Conservation (phyloP, 2,888 invertebrate species). For the Drosophila histrio region DNA sequence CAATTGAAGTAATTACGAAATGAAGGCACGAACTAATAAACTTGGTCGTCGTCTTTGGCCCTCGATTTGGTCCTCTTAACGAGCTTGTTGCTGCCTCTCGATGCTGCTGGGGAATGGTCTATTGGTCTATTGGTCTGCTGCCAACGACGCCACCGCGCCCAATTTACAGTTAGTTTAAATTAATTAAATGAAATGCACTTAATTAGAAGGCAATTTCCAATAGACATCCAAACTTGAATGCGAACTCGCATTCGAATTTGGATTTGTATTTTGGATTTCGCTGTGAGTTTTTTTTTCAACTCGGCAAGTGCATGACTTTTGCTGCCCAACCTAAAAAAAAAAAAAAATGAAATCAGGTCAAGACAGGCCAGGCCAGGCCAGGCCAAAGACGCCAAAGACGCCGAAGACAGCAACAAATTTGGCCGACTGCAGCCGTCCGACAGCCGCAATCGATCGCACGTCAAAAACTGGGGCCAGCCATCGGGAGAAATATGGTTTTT, state of each 20-base stretch:
- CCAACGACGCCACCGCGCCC: conserved; percentile 70
- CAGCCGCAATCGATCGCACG: conserved; percentile 79
- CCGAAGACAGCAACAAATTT: conserved; percentile 67
- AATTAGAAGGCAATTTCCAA: conserved; percentile 80
- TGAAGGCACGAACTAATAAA: conserved; percentile 84
- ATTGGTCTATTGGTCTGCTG: no score
- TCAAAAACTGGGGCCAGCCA: conserved; percentile 75
- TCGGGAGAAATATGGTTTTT: conserved; percentile 75
- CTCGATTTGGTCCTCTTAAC: conserved; percentile 72
- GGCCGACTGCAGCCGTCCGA: conserved; percentile 59
- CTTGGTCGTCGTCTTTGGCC: conserved; percentile 74
- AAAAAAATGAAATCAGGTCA: conserved; percentile 72
- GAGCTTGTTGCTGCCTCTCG: conserved; percentile 56
- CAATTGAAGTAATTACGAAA: conserved; percentile 84
- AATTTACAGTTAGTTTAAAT: conserved; percentile 83
- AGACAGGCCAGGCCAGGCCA: conserved; percentile 33
- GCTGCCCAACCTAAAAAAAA: conserved; percentile 71
- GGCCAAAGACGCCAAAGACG: conserved; percentile 38
- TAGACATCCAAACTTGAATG: conserved; percentile 23
- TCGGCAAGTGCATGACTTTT: conserved; percentile 76
- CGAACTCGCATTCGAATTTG: conserved; percentile 12
- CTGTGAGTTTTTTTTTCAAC: conserved; percentile 18
- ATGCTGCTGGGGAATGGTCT: conserved; percentile 40
- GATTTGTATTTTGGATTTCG: conserved; percentile 16
- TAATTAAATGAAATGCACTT: conserved; percentile 83